phyloP scores from a whole-genome alignment of 2,797 vertebrate species.

The Vireo griseus region DNA sequence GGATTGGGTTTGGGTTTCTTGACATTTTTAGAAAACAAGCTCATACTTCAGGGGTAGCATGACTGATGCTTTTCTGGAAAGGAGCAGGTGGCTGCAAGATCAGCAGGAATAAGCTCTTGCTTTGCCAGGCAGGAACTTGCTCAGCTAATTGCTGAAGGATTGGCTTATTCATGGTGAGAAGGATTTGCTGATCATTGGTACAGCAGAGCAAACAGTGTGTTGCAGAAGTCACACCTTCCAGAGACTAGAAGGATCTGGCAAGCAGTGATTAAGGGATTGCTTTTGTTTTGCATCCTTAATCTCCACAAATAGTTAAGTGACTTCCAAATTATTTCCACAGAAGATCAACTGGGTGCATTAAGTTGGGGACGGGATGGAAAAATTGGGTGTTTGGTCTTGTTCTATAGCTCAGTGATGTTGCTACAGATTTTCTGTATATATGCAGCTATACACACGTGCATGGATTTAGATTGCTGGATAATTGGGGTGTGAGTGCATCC shows the following conservation, averaged over 20 bases:
- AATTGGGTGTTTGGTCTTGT: not conserved
- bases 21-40: not conserved
- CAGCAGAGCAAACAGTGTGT: not conserved
- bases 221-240: not conserved
- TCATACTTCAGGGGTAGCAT: not conserved
- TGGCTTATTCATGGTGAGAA: not conserved
- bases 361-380: not conserved
- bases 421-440: not conserved
- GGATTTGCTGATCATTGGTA: not conserved
- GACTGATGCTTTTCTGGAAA: not conserved
- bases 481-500: not conserved
- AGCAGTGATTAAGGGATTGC: not conserved
- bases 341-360: not conserved
- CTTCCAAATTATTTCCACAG: not conserved
- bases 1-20: conserved; percentile 18
- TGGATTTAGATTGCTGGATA: not conserved
- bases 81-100: not conserved
- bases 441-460: not conserved
- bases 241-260: not conserved
- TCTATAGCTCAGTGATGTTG: not conserved
- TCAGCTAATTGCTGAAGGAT: conserved; percentile 1
- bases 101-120: conserved; percentile 6
- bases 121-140: not conserved
- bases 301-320: not conserved
- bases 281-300: not conserved